A percentile compares a stretch with the other conserved stretches of the same genome.
phyloP scores from a whole-genome alignment of 1,140 invertebrate species.

The Drosophila pandora region DNA sequence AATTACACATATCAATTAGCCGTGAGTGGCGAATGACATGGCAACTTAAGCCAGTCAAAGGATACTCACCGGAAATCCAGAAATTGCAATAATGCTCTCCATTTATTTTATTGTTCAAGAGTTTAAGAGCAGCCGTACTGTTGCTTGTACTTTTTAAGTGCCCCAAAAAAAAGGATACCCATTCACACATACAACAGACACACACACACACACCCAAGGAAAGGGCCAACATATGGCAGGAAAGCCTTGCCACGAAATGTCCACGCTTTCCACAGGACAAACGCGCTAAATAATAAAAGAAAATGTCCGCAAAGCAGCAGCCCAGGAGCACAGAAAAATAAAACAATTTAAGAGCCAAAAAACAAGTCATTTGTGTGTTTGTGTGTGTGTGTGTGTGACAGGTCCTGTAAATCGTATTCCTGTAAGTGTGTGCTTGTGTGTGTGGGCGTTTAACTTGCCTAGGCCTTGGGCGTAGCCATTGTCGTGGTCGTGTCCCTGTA shows the following conservation, averaged over 20 bases:
- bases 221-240: conserved; percentile 63
- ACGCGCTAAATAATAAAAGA: conserved; percentile 45
- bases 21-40: conserved; percentile 34
- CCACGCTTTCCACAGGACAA: conserved; percentile 43
- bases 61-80: conserved; percentile 28
- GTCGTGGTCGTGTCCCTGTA: conserved; percentile 38
- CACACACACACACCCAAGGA: conserved; percentile 6
- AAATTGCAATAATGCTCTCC: conserved; percentile 6
- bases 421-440: conserved; percentile 13
- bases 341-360: conserved; percentile 63
- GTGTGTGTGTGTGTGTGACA: conserved; percentile 31
- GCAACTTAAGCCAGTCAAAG: conserved; percentile 32
- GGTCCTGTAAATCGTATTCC: conserved; percentile 9
- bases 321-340: conserved; percentile 33
- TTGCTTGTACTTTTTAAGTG: conserved; percentile 15
- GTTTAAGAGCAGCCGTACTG: background rate
- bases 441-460: conserved; percentile 52
- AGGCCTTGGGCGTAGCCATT: conserved; percentile 65
- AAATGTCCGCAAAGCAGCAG: conserved; percentile 32
- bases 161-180: conserved; percentile 1
- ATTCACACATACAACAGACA: conserved; percentile 12
- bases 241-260: conserved; percentile 40
- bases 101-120: conserved; percentile 5
- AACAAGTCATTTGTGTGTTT: conserved; percentile 68
- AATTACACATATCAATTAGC: conserved; percentile 53